Evolutionary conservation across 2,888 invertebrate species (phyloP), one percentile per base, ranked within the genome.

Genomic region (Spodoptera picta): DNA sequence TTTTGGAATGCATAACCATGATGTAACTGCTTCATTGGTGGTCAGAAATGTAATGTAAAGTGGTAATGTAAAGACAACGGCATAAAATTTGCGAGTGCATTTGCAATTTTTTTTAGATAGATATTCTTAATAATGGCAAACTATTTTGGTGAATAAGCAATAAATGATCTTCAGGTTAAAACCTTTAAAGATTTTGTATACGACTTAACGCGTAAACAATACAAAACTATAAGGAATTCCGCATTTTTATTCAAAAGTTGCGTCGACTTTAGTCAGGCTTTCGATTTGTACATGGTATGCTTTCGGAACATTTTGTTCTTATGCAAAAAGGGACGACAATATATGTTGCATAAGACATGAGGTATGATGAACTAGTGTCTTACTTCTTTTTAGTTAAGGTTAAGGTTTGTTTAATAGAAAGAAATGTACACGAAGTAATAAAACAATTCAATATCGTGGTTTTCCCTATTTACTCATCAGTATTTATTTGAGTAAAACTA

Each of bases 391-490:
- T 27, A 27, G 27, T 27, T 27, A 36, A 36, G 36, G 36, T 7
- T 36, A 9, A 19, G 19, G 36, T 31, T 7, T 31, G 31, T 31
- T 31, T 7, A 31, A 31, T 6, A 31, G 46, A 41, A 31, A 23
- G 19, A 54, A 54, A 51, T 46, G 54, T 9, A 49, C 12, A 2
- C 11, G 9, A 36, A 43, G 23, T 55, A 44, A 52, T 45, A 56
- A 55, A 56, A 44, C 12, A 4, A 31, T 49, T 10, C 6, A 43
- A 45, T 50, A 31, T 9, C 31, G 41, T 44, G 45, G 14, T 57
- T 71, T 57, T 24, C 48, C 52, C 55, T 41, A 43, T 57, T 45
- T 65, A 53, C 12, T 47, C 42, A 3, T 43, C 61, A 53, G 10
- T 19, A n/a, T 54, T 46, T 12, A 46, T 50, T 48, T 46, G 27